Percentiles rank a stretch among this genome's conserved stretches.
Conservation (phyloP, 1,140 invertebrate species). For the Latrodectus geometricus region DNA sequence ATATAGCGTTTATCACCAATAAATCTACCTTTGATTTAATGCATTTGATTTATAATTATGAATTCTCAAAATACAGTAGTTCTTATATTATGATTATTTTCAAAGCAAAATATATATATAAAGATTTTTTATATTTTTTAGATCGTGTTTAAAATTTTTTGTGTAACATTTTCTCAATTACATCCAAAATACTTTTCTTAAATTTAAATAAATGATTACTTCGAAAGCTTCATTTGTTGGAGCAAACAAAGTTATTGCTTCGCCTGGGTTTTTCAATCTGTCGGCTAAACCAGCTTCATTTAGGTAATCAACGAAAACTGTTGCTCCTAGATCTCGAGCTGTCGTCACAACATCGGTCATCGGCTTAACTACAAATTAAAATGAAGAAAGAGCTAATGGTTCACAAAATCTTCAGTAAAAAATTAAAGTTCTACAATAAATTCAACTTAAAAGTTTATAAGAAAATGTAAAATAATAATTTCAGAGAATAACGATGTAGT, state of each 20-base stretch:
- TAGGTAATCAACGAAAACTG: constrained; percentile 70
- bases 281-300: constrained; percentile 69
- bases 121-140: too few species aligned
- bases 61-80: too few species aligned
- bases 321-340: constrained; percentile 70
- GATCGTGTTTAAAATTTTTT: too few species aligned
- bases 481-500: neutral
- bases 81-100: too few species aligned
- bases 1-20: too few species aligned
- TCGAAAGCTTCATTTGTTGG: constrained; percentile 72
- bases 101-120: too few species aligned
- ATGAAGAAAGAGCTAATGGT: constrained; percentile 10
- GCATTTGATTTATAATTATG: too few species aligned
- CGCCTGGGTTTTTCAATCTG: constrained; percentile 68
- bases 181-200: too few species aligned
- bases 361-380: constrained; percentile 70
- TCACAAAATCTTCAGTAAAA: neutral
- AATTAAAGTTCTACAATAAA: too few species aligned
- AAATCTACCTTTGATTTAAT: too few species aligned
- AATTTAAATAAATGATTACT: constrained; percentile 63
- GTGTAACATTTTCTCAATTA: too few species aligned
- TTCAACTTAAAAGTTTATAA: neutral
- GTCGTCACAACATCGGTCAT: constrained; percentile 72
- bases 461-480: neutral
- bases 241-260: constrained; percentile 73